phyloP scores from a whole-genome alignment of 1,140 invertebrate genomes.

The Nylanderia fulva region DNA sequence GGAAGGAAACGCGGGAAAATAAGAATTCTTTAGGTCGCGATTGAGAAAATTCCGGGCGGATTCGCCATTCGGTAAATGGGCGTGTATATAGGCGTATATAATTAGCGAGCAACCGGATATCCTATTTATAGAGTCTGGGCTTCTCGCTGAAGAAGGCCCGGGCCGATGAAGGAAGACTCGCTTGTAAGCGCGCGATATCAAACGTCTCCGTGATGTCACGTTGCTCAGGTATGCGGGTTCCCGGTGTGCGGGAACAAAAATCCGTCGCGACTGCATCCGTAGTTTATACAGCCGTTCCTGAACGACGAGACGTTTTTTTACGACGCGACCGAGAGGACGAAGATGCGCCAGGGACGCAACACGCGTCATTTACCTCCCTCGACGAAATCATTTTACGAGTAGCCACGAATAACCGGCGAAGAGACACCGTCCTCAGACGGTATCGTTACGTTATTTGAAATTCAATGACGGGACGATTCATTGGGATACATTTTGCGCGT shows the following conservation, averaged over 20 bases:
- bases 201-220: constrained; percentile 65
- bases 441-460: not conserved
- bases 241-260: constrained; percentile 40
- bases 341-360: constrained; percentile 3
- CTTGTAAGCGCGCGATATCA: constrained; percentile 54
- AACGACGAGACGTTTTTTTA: constrained; percentile 24
- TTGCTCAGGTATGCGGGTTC: constrained; percentile 68
- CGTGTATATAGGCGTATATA: constrained; percentile 79
- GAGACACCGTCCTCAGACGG: not conserved
- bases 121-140: constrained; percentile 85
- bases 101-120: constrained; percentile 82
- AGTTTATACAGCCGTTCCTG: constrained; percentile 64
- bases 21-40: not conserved
- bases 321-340: constrained; percentile 28
- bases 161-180: constrained; percentile 63
- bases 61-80: constrained; percentile 42
- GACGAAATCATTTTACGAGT: constrained; percentile 17
- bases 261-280: constrained; percentile 48
- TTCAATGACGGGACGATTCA: not conserved
- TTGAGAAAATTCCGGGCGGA: constrained; percentile 64
- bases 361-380: constrained; percentile 46
- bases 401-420: not conserved
- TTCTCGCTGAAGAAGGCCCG: constrained; percentile 78
- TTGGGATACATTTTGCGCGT: not conserved
- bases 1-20: constrained; percentile 15